Percentiles rank a stretch among this genome's conserved stretches.
phyloP scores from a whole-genome alignment of 2,113 vertebrate species.

The Mustelus asterias region DNA sequence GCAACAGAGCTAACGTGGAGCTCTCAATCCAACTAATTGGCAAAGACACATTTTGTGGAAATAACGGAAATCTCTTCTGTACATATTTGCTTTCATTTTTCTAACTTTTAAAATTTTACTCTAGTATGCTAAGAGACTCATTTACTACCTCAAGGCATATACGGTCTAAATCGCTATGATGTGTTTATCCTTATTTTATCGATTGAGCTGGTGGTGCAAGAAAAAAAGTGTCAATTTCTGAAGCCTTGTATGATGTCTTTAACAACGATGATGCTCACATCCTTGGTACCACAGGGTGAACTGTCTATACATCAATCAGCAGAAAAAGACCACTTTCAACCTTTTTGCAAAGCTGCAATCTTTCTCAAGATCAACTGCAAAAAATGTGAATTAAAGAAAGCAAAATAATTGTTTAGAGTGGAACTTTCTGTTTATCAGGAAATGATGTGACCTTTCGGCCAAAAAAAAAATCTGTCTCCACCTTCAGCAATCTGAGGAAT shows the following conservation, averaged over 20 bases:
- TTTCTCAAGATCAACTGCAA: too few species aligned
- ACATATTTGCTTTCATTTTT: neutral
- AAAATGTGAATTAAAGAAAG: neutral
- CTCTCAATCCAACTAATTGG: too few species aligned
- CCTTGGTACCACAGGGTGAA: neutral
- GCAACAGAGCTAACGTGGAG: neutral
- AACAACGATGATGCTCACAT: neutral
- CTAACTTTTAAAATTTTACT: neutral
- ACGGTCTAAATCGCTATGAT: neutral
- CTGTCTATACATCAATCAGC: neutral
- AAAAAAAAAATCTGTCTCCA: neutral
- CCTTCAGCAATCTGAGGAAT: neutral
- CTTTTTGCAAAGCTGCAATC: neutral
- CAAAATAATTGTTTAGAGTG: neutral
- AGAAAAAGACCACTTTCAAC: neutral
- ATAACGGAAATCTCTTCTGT: neutral
- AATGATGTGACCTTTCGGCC: neutral
- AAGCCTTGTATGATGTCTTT: neutral
- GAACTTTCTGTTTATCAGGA: neutral
- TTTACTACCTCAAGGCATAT: neutral
- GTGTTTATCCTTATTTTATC: neutral
- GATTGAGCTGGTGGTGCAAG: neutral
- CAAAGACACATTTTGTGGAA: neutral
- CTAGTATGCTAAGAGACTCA: neutral
- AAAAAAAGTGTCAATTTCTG: neutral